phyloP scores from a whole-genome alignment of 2,888 invertebrate species.

The Phlogophora meticulosa region DNA sequence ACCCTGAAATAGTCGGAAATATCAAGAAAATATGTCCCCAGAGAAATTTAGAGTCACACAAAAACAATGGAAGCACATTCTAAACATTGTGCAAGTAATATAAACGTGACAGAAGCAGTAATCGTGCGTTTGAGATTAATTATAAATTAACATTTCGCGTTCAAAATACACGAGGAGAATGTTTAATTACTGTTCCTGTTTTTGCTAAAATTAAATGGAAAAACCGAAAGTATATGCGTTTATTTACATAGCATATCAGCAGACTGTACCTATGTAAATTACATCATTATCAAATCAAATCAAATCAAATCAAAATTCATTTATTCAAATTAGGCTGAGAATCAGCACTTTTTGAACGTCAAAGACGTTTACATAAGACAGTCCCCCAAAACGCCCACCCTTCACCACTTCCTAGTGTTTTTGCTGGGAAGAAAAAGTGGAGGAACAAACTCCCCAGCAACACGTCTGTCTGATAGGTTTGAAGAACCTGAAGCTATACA shows the following conservation, averaged over 20 bases:
- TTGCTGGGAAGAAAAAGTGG: too few relatives aligned
- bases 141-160: constrained; percentile 37
- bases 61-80: constrained; percentile 30
- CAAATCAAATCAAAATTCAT: too few relatives aligned
- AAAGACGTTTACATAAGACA: too few relatives aligned
- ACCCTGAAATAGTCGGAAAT: not conserved
- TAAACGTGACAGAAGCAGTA: constrained; percentile 49
- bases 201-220: not conserved
- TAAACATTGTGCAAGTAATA: constrained; percentile 18
- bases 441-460: too few relatives aligned
- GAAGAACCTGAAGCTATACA: too few relatives aligned
- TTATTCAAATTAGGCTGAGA: too few relatives aligned
- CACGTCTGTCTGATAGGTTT: too few relatives aligned
- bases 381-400: too few relatives aligned
- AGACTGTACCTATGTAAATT: too few relatives aligned
- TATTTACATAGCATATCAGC: not conserved
- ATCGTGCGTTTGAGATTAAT: constrained; percentile 46
- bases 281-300: too few relatives aligned
- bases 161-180: constrained; percentile 21
- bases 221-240: not conserved
- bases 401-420: too few relatives aligned
- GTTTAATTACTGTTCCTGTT: constrained; percentile 4
- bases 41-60: constrained; percentile 43
- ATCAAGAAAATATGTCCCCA: constrained; percentile 25
- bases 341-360: too few relatives aligned